phyloP scores from a whole-genome alignment of 2,113 vertebrate species.

The Scomber japonicus region DNA sequence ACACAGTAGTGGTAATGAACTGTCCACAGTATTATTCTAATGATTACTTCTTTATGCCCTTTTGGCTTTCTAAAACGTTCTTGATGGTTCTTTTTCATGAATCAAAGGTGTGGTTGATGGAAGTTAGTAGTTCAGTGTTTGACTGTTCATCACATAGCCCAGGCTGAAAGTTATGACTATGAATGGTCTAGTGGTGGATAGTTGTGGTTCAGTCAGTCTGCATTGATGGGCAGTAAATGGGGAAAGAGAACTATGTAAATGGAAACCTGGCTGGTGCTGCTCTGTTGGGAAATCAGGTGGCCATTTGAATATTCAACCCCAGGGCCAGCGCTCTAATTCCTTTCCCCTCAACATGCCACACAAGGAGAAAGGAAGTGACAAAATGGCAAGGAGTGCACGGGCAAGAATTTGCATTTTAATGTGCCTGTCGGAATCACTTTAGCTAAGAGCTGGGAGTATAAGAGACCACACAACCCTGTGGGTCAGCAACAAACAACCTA shows the following conservation, averaged over 20 bases:
- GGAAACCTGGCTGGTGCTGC: conserved; percentile 61
- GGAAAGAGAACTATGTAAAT: conserved; percentile 69
- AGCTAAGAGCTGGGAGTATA: conserved; percentile 62
- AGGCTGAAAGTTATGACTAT: conserved; percentile 36
- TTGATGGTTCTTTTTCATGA: conserved; percentile 4
- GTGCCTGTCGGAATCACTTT: conserved; percentile 87
- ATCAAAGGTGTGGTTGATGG: background rate
- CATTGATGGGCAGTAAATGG: conserved; percentile 71
- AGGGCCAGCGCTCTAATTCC: conserved; percentile 91
- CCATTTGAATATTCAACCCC: conserved; percentile 86
- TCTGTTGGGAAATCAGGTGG: conserved; percentile 79
- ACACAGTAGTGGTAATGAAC: conserved; percentile 59
- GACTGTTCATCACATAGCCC: conserved; percentile 22
- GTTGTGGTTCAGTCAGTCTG: conserved; percentile 48
- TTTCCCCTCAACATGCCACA: conserved; percentile 86
- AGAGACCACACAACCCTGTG: conserved; percentile 68
- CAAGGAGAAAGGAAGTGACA: conserved; percentile 92
- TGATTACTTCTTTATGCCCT: conserved; percentile 36
- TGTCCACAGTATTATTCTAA: conserved; percentile 49
- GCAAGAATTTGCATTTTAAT: conserved; percentile 95
- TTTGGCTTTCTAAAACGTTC: conserved; percentile 40
- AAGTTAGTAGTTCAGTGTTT: conserved; percentile 5
- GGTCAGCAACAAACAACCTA: conserved; percentile 72
- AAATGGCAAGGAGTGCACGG: conserved; percentile 84
- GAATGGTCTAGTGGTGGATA: conserved; percentile 21